A percentile compares a stretch with the other conserved stretches of the same genome.
Conservation (phyloP, 2,113 vertebrate genomes). For the Ochotona princeps region DNA sequence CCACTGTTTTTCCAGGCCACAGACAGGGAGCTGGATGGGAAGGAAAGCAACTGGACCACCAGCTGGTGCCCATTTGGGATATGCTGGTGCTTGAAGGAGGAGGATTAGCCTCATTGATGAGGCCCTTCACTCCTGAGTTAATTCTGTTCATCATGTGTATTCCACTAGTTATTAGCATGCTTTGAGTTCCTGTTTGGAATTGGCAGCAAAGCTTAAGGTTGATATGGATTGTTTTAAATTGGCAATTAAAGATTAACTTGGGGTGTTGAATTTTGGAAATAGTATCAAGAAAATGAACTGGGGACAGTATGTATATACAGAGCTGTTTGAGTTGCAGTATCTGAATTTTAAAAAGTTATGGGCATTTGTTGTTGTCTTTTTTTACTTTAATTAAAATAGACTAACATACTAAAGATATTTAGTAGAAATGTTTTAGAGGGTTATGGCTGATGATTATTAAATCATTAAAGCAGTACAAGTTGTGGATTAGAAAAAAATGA, state of each 20-base stretch:
- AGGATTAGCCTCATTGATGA: too few relatives aligned
- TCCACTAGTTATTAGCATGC: background rate
- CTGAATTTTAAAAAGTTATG: background rate
- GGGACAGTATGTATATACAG: too few relatives aligned
- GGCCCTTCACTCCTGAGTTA: background rate
- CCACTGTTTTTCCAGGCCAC: too few relatives aligned
- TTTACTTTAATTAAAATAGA: conserved; percentile 18
- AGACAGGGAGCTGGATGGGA: too few relatives aligned
- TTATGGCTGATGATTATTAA: background rate
- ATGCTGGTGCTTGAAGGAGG: too few relatives aligned
- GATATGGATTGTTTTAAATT: background rate
- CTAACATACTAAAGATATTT: too few relatives aligned
- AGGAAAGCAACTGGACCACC: too few relatives aligned
- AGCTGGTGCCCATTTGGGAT: too few relatives aligned
- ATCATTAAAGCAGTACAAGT: background rate
- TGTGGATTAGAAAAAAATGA: background rate
- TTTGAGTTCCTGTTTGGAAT: background rate
- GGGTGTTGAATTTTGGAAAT: background rate
- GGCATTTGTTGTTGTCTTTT: background rate
- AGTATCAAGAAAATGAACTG: background rate
- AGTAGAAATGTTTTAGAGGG: too few relatives aligned
- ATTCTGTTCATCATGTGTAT: background rate
- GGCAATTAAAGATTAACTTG: background rate
- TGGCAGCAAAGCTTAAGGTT: background rate
- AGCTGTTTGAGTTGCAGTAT: too few relatives aligned